Conservation (phyloP, 2,113 vertebrate genomes). For the Siniperca chuatsi region DNA sequence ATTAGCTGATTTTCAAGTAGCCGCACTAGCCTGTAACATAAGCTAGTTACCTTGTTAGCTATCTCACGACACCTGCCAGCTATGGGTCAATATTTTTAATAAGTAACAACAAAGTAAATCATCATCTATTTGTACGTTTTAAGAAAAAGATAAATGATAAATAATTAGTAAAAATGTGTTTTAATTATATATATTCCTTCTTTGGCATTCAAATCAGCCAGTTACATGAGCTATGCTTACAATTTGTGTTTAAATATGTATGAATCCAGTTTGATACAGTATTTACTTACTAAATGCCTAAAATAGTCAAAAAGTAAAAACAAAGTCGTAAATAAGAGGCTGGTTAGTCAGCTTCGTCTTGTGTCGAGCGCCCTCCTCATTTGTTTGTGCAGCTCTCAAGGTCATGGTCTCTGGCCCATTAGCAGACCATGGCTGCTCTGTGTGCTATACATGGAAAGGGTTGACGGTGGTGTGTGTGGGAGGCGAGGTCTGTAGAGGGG, state of each 20-base stretch:
- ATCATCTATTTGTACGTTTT: background rate
- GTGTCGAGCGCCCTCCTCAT: constrained; percentile 37
- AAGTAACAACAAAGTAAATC: background rate
- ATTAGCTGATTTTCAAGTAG: background rate
- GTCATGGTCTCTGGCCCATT: constrained; percentile 74
- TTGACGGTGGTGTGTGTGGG: constrained; percentile 24
- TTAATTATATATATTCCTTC: background rate
- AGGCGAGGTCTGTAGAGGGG: background rate
- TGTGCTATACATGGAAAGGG: constrained; percentile 65
- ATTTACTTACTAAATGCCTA: background rate
- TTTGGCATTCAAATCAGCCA: background rate
- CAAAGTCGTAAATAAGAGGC: constrained; percentile 69
- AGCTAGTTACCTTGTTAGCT: background rate
- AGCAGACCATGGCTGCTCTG: constrained; percentile 41
- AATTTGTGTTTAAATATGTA: background rate
- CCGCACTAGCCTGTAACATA: background rate
- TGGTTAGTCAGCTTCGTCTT: constrained; percentile 56
- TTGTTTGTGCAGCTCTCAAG: constrained; percentile 73
- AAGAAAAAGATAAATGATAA: background rate
- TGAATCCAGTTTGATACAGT: background rate
- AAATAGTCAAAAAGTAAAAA: constrained; percentile 29
- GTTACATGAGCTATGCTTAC: background rate
- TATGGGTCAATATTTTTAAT: background rate
- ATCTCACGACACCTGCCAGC: background rate
- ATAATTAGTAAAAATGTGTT: background rate